phyloP scores from a whole-genome alignment of 1,140 invertebrate genomes.

The Drosophila guanche region DNA sequence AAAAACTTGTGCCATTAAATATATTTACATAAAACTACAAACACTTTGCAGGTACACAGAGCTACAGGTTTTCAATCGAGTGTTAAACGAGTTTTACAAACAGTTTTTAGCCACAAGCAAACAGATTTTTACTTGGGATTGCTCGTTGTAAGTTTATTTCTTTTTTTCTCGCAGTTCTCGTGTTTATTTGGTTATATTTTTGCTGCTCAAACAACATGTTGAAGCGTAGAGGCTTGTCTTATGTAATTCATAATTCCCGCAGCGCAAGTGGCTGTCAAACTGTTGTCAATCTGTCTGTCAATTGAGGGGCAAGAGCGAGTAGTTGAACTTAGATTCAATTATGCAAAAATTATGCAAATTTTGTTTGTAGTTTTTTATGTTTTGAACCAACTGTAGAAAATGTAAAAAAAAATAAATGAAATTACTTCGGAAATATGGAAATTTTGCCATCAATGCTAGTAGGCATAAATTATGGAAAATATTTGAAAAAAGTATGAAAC shows the following conservation, averaged over 20 bases:
- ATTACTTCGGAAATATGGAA: no score
- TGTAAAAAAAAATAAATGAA: no score
- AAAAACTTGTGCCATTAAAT: slow-evolving; percentile 79
- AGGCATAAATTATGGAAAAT: no score
- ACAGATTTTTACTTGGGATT: slow-evolving; percentile 62
- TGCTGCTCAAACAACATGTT: slow-evolving; percentile 26
- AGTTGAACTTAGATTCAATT: no score
- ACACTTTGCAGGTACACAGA: slow-evolving; percentile 10
- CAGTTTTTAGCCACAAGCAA: slow-evolving; percentile 32
- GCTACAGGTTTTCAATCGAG: slow-evolving; percentile 40
- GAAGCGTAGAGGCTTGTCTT: slow-evolving; percentile 34
- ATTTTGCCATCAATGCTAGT: no score
- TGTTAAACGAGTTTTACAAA: slow-evolving; percentile 77
- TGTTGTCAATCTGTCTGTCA: neutral
- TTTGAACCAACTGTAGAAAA: no score
- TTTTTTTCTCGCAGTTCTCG: slow-evolving; percentile 72
- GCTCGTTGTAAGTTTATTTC: slow-evolving; percentile 45
- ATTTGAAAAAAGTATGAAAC: no score
- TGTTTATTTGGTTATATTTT: slow-evolving; percentile 59
- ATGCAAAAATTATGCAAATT: no score
- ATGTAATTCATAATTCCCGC: slow-evolving; percentile 53
- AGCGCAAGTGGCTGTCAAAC: slow-evolving; percentile 11
- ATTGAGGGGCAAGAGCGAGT: no score
- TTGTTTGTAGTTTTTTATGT: no score
- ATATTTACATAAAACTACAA: slow-evolving; percentile 66